Percentiles rank a stretch among this genome's conserved stretches.
Conservation (phyloP, 2,888 invertebrate genomes). For the Andrena hattorfiana region DNA sequence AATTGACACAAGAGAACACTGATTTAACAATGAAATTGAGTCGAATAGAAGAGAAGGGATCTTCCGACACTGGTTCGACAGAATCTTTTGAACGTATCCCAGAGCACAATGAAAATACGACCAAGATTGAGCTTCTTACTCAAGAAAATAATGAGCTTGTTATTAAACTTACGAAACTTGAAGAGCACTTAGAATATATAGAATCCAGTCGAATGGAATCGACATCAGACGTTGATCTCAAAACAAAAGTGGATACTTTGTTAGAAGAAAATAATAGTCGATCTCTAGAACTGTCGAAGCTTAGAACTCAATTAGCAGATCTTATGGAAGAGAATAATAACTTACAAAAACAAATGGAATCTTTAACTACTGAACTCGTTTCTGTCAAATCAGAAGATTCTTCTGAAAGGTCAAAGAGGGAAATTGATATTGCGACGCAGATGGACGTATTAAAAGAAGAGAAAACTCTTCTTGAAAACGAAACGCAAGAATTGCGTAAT, state of each 20-base stretch:
- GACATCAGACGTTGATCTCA: constrained; percentile 21
- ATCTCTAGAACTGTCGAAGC: constrained; percentile 71
- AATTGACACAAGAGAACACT: constrained; percentile 79
- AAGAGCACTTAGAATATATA: constrained; percentile 74
- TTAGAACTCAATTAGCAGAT: constrained; percentile 64
- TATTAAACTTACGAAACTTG: constrained; percentile 78
- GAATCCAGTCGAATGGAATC: constrained; percentile 25
- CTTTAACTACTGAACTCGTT: constrained; percentile 64
- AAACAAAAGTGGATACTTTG: constrained; percentile 59
- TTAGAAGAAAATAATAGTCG: constrained; percentile 73
- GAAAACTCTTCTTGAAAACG: constrained; percentile 77
- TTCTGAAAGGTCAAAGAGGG: constrained; percentile 38
- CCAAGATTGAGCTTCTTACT: constrained; percentile 77
- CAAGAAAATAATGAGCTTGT: constrained; percentile 80
- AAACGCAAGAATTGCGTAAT: constrained; percentile 55
- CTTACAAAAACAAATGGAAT: constrained; percentile 59
- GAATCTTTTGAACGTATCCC: constrained; percentile 83
- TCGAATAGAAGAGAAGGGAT: constrained; percentile 81
- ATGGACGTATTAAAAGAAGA: constrained; percentile 53
- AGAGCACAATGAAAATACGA: constrained; percentile 57
- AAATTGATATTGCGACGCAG: constrained; percentile 47
- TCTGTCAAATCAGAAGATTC: constrained; percentile 64
- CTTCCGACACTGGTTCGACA: constrained; percentile 82
- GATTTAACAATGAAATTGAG: constrained; percentile 77
- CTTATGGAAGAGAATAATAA: constrained; percentile 61